Base-by-base conservation (phyloP, 92 coral and sea anemone genomes). In the Porites evermanni region DNA sequence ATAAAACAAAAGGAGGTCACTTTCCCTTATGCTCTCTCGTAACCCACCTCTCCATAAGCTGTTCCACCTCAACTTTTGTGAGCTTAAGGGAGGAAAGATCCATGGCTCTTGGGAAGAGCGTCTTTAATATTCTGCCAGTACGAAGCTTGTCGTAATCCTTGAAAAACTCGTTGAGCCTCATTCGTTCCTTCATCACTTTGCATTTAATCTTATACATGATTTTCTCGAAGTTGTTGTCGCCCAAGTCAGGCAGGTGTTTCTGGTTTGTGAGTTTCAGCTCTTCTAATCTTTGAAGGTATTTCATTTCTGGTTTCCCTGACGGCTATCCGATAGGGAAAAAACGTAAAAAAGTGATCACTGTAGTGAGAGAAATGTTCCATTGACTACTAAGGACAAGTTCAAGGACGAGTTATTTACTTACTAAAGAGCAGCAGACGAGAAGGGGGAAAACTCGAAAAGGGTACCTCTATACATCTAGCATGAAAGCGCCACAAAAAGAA, bases 101-200 rank as follows among this genome's bases (percentile, higher is more conserved):
- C 93, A 97, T 78, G 7, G 99, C 99, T 38, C 99, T 85, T 12
- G 97, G 93, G 68, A 97, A 97, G 72, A 91, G 82, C 4, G 95
- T 94, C 83, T 94, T 93, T 9, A 96, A 87, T 88, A 97, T 88
- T 68, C 99, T 91, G 9, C 99, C 99, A 52, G 98, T 97, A 32
- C 99, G 91, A 29, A 97, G 87, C 78, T 97, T 97, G 93, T 97
- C 99, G 79, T 97, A 97, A 79, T 97, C 99, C 63, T 86, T 92
- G 91, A 95, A 91, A 85, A 95, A 97, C 80, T 97, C 99, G 29
- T 88, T 61, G 29, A 95, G 94, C 20, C 99, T 94, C 69, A 97
- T 89, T 14, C 99, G 91, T 78, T 97, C 99, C 80, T 97, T 97
- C 94, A 97, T 94, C 59, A 97, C 98, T 82, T 91, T 87, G 63